Evolutionary conservation across 2,113 vertebrate species (phyloP).

Genomic region (Ariopsis seemanni): DNA sequence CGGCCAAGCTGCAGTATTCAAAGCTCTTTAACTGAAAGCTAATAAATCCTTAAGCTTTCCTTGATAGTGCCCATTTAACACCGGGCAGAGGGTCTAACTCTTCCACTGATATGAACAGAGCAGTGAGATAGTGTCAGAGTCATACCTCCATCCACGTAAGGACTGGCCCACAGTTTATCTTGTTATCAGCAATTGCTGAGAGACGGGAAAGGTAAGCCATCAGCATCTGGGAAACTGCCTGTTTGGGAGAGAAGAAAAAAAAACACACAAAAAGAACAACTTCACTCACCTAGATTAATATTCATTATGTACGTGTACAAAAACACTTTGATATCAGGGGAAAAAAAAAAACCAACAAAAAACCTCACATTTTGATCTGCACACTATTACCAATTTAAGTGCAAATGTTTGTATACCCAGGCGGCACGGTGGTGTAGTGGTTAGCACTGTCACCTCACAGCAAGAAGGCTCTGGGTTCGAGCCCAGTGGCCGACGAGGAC

Average conservation of each 20-base stretch:
- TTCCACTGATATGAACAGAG: conserved; percentile 4
- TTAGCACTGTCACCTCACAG: no score
- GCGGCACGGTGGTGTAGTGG: no score
- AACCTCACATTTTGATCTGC: not conserved
- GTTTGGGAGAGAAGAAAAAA: conserved; percentile 26
- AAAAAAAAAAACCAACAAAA: not conserved
- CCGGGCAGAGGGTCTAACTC: not conserved
- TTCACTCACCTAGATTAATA: not conserved
- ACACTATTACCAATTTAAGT: not conserved
- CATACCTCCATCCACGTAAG: conserved; percentile 99
- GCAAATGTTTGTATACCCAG: not conserved
- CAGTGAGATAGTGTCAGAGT: conserved; percentile 15
- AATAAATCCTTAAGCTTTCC: conserved; percentile 19
- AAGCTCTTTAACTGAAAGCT: conserved; percentile 14
- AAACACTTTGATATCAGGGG: not conserved
- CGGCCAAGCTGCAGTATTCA: conserved; percentile 4
- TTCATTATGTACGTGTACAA: not conserved
- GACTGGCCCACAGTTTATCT: conserved; percentile 97
- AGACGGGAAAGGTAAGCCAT: conserved; percentile 94
- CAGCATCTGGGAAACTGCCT: conserved; percentile 97
- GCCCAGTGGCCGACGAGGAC: no score
- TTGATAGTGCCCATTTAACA: conserved; percentile 2
- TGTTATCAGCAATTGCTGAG: conserved; percentile 95
- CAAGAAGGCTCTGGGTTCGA: no score
- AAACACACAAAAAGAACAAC: not conserved